These are phyloP conservation scores for Aphelinus atriplicis DNA, from an alignment of 1,140 invertebrate genomes.

Conservation along the genomic window DNA sequence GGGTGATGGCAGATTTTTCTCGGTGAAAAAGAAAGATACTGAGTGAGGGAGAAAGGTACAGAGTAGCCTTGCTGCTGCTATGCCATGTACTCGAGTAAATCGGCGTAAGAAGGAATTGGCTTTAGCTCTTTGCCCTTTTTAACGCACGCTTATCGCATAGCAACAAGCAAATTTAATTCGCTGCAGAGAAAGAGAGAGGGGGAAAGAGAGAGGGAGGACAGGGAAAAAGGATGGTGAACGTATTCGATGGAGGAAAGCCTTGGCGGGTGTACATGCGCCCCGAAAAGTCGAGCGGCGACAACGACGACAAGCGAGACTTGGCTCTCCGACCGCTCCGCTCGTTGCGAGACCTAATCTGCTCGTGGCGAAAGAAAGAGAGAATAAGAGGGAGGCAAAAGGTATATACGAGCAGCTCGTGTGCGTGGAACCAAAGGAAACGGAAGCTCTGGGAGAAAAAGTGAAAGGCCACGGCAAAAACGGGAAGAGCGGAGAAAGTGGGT, in stretches of 20 bases:
- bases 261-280: background rate
- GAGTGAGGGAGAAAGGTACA: too few species aligned
- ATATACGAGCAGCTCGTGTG: too few species aligned
- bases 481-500: background rate
- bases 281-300: conserved; percentile 25
- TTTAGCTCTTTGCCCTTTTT: background rate
- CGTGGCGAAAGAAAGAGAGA: background rate
- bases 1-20: too few species aligned
- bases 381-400: conserved; percentile 21
- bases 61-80: background rate
- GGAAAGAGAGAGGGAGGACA: background rate
- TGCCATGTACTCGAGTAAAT: conserved; percentile 10
- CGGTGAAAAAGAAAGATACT: too few species aligned
- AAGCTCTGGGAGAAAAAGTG: background rate
- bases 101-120: conserved; percentile 32
- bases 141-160: conserved; percentile 33
- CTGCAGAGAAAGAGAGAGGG: background rate
- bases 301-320: conserved; percentile 16
- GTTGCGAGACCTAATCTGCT: conserved; percentile 31
- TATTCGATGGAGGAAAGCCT: background rate
- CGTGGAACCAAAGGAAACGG: background rate
- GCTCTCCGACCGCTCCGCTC: conserved; percentile 20
- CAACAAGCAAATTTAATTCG: conserved; percentile 37
- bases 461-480: background rate
- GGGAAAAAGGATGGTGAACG: background rate